Evolutionary conservation across 2,113 vertebrate genomes (phyloP).

Genomic region (Beaufortia kweichowensis): DNA sequence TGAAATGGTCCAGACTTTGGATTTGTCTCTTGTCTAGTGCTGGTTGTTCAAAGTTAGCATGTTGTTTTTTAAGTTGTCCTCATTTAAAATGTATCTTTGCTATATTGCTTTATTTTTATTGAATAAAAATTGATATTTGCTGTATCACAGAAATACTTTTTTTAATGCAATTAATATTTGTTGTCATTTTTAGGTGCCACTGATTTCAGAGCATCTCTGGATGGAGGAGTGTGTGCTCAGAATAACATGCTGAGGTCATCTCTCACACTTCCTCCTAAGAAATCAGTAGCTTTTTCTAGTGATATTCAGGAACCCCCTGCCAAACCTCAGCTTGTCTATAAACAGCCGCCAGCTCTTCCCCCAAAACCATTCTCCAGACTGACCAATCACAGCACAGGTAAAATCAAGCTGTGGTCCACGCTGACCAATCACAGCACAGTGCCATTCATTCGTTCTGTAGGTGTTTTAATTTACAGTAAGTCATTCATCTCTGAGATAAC

Average conservation of each 20-base stretch:
- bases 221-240: slow-evolving; percentile 85
- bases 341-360: slow-evolving; percentile 97
- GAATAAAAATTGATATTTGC: too few species aligned
- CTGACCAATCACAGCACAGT: slow-evolving; percentile 15
- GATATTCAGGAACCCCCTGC: slow-evolving; percentile 89
- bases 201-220: slow-evolving; percentile 87
- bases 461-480: too few species aligned
- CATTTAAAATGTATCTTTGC: too few species aligned
- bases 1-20: too few species aligned
- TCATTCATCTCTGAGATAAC: too few species aligned
- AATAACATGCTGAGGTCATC: slow-evolving; percentile 88
- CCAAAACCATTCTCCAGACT: slow-evolving; percentile 96
- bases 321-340: slow-evolving; percentile 92
- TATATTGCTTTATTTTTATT: too few species aligned
- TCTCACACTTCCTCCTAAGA: slow-evolving; percentile 86
- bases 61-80: too few species aligned
- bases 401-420: slow-evolving; percentile 57
- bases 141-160: too few species aligned
- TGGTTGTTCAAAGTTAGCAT: too few species aligned
- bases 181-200: slow-evolving; percentile 76
- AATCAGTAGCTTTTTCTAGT: slow-evolving; percentile 84
- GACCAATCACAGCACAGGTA: slow-evolving; percentile 94
- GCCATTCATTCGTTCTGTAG: too few species aligned
- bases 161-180: too few species aligned
- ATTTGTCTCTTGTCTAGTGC: too few species aligned